Percentiles rank a stretch among this genome's conserved stretches.
These are phyloP conservation scores for Drosophila nasuta DNA, from an alignment of 1,140 invertebrate species.

Conservation along the genomic window DNA sequence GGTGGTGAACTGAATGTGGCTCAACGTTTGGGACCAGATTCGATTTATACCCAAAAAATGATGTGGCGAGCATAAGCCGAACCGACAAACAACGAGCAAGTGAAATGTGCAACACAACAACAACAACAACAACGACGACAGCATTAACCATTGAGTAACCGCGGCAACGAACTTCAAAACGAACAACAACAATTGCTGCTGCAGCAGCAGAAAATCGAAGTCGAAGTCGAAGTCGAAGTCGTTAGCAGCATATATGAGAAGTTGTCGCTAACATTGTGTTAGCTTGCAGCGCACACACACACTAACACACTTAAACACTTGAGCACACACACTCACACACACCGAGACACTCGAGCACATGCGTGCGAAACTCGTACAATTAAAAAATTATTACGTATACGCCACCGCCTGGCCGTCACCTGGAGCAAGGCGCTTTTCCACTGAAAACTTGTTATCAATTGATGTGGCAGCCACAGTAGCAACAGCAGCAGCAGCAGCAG, in stretches of 20 bases:
- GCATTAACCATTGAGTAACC: conserved; percentile 36
- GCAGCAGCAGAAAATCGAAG: conserved; percentile 22
- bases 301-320: conserved; percentile 19
- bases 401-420: conserved; percentile 43
- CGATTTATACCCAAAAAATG: conserved; percentile 79
- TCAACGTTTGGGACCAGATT: conserved; percentile 73
- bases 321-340: conserved; percentile 43
- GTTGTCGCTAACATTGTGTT: conserved; percentile 36
- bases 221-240: conserved; percentile 48
- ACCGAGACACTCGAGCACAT: conserved; percentile 28
- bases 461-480: conserved; percentile 8
- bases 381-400: conserved; percentile 81
- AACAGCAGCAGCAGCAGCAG: conserved; percentile 2
- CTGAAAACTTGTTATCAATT: conserved; percentile 63
- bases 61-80: conserved; percentile 31
- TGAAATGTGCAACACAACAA: conserved; percentile 61
- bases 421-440: conserved; percentile 52
- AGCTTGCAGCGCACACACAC: conserved; percentile 16
- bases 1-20: conserved; percentile 73
- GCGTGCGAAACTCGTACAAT: conserved; percentile 74
- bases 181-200: conserved; percentile 7
- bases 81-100: conserved; percentile 39
- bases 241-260: conserved; percentile 44
- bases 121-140: conserved; percentile 13
- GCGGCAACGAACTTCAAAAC: conserved; percentile 78